Conservation (phyloP, 2,113 vertebrate genomes). For the Rana temporaria region DNA sequence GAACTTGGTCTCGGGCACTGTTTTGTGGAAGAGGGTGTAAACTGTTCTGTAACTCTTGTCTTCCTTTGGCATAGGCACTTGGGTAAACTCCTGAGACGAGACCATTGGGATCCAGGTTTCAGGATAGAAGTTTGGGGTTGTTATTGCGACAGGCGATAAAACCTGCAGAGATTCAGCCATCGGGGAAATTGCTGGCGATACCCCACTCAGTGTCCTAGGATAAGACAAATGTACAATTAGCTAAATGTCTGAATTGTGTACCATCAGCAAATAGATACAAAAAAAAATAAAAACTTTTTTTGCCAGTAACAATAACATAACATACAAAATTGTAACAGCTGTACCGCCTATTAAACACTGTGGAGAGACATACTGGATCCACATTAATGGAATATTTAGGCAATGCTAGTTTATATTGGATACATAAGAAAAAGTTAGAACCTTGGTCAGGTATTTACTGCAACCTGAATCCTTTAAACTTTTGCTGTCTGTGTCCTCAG, state of each 20-base stretch:
- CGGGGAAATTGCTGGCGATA: conserved; percentile 67
- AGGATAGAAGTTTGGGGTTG: conserved; percentile 87
- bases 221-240: background rate
- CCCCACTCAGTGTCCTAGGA: conserved; percentile 85
- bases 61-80: conserved; percentile 93
- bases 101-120: conserved; percentile 97
- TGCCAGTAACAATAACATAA: no score
- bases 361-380: no score
- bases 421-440: no score
- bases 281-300: no score
- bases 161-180: conserved; percentile 69
- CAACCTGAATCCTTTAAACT: no score
- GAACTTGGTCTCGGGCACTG: conserved; percentile 96
- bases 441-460: no score
- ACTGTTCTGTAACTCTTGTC: conserved; percentile 97
- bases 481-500: no score
- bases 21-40: conserved; percentile 99
- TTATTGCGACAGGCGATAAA: conserved; percentile 78
- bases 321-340: no score
- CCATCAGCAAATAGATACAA: no score
- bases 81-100: conserved; percentile 92
- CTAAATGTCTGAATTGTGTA: background rate
- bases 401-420: no score
- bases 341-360: no score
- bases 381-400: no score